A percentile compares a stretch with the other conserved stretches of the same genome.
These are phyloP conservation scores for Sinopyrophorus schimmeli DNA, from an alignment of 2,888 invertebrate species.

Conservation along the genomic window DNA sequence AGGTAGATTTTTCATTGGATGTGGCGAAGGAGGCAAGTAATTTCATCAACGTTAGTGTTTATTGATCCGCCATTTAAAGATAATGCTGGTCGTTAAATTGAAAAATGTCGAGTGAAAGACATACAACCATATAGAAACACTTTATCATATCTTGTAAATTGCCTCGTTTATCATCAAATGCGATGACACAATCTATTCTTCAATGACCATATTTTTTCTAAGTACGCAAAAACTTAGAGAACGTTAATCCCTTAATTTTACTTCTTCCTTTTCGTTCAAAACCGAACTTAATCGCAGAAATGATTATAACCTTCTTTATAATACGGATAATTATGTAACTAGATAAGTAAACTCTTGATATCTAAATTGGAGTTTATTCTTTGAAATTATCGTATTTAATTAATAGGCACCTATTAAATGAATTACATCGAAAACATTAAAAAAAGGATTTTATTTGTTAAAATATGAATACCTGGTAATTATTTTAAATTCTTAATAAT, in stretches of 20 bases:
- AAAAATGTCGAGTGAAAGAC: conserved; percentile 22
- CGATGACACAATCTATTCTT: conserved; percentile 29
- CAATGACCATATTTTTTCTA: conserved; percentile 29
- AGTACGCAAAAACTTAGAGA: conserved; percentile 19
- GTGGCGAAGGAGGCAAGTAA: conserved; percentile 10
- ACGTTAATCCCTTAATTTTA: conserved; percentile 28
- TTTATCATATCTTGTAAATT: conserved; percentile 26
- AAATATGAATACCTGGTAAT: too few relatives aligned
- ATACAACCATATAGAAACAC: conserved; percentile 26
- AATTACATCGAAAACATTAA: too few relatives aligned
- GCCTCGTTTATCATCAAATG: conserved; percentile 28
- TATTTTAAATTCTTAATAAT: too few relatives aligned
- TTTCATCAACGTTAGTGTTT: conserved; percentile 16
- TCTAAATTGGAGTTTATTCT: too few relatives aligned
- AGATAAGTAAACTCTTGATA: too few relatives aligned
- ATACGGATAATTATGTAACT: too few relatives aligned
- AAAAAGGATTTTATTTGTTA: too few relatives aligned
- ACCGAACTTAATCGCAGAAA: too few relatives aligned
- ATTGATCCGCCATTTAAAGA: conserved; percentile 21
- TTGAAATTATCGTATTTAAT: too few relatives aligned
- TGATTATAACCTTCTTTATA: too few relatives aligned
- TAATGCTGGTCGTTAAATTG: conserved; percentile 25
- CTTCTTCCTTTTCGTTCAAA: too few relatives aligned
- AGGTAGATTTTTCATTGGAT: conserved; percentile 4
- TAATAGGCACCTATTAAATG: too few relatives aligned